Base-by-base conservation (phyloP, 2,113 vertebrate species). In the Seriola aureovittata region DNA sequence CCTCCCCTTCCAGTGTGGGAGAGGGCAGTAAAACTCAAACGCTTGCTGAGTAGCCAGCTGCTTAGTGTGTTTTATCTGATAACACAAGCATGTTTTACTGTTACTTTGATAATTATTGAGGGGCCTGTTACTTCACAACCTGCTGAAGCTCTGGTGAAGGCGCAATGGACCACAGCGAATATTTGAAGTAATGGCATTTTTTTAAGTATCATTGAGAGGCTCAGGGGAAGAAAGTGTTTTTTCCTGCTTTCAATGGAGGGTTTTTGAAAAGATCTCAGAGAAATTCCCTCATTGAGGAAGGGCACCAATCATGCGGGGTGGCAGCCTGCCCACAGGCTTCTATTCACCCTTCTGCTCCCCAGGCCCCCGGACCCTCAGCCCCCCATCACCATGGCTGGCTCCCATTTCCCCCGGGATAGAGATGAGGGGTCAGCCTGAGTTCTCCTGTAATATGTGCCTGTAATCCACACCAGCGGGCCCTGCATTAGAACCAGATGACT, bases 401-500 rank as follows among this genome's bases (percentile, higher is more conserved):
- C 86, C 87, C 87, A 88, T 93, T 92, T 93, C 93, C 90, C 91
- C 68, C 4, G 72, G 89, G 91, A 91, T 84, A 85, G 78, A 86
- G 90, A 93, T 75, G 80, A 87, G 85, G 90, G 95, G 94, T 96
- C 93, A 95, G 87, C 42, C 82, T 8, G 84, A 95, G 93, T 95
- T 95, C 94, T 92, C 87, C 92, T 91, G 92, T 94, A 93, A 94
- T 94, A 91, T 90, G 88, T 91, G 78, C 88, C 88, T 93, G 94
- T 94, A 95, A 96, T 95, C 93, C 93, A 96, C 91, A 95, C 94
- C 93, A 93, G 89, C 69, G 82, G 86, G 82, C 73, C 85, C 86
- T 85, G 91, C 95, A 95, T 94, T 94, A 90, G 91, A 95, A 95
- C 90, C 95, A 95, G 94, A 95, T 95, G 94, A 94, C 84, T 90